phyloP scores from a whole-genome alignment of 2,113 vertebrate species.

The Phodopus roborovskii region DNA sequence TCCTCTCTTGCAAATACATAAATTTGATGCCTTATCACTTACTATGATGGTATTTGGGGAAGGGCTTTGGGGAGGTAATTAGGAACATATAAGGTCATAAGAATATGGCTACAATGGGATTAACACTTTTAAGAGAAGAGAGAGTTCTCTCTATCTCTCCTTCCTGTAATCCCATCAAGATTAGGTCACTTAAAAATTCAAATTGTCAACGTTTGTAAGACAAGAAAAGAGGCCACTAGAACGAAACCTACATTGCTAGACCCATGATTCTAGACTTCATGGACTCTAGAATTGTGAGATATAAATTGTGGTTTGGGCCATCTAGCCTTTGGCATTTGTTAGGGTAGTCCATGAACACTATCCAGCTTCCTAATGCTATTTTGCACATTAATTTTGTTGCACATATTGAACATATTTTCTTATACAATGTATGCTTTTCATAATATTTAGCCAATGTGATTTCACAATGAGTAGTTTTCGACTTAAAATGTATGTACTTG shows the following conservation, averaged over 20 bases:
- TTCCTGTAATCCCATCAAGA: neutral
- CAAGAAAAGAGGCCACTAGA: neutral
- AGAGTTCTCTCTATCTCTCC: neutral
- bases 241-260: neutral
- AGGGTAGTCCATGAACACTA: neutral
- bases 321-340: neutral
- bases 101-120: neutral
- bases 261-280: neutral
- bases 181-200: neutral
- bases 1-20: neutral
- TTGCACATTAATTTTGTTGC: neutral
- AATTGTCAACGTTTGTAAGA: neutral
- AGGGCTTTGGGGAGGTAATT: neutral
- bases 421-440: neutral
- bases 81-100: too few species aligned
- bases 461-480: neutral
- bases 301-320: neutral
- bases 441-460: conserved; percentile 15
- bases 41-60: neutral
- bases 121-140: neutral
- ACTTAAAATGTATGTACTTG: neutral
- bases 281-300: neutral
- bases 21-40: neutral
- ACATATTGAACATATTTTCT: neutral
- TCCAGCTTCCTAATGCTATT: neutral